A percentile compares a stretch with the other conserved stretches of the same genome.
Evolutionary conservation across 2,797 vertebrate species (phyloP).

Genomic region (Macropus fuliginosus): DNA sequence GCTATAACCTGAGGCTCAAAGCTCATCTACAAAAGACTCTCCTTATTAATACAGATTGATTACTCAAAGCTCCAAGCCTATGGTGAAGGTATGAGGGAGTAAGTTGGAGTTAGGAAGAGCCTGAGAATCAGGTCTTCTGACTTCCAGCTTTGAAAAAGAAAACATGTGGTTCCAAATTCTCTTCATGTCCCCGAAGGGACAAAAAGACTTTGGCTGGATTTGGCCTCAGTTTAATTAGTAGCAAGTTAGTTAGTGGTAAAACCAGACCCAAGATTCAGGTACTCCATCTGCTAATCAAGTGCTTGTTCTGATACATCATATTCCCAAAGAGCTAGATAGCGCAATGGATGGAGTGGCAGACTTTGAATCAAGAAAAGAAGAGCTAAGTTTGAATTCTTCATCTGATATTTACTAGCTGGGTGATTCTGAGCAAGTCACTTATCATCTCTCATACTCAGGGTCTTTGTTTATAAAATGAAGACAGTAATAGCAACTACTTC

Average conservation of each 20-base stretch:
- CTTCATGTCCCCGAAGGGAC: background rate
- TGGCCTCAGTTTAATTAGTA: background rate
- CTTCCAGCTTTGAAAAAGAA: background rate
- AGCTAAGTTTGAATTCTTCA: background rate
- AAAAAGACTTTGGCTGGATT: background rate
- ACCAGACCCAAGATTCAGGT: background rate
- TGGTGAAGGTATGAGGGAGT: background rate
- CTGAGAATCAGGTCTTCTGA: background rate
- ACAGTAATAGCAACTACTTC: background rate
- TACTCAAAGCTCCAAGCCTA: background rate
- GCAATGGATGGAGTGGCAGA: rapidly evolving
- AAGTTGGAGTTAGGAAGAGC: background rate
- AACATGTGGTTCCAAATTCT: background rate
- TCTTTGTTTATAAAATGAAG: background rate
- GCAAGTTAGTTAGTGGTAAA: background rate
- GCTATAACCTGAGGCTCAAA: background rate
- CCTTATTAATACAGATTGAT: background rate
- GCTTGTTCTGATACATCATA: background rate
- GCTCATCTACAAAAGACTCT: background rate
- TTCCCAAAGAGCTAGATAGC: background rate
- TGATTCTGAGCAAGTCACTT: background rate
- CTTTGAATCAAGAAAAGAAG: background rate
- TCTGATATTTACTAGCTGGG: background rate
- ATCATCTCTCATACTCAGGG: background rate
- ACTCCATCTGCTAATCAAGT: background rate